A percentile compares a stretch with the other conserved stretches of the same genome.
Conservation (phyloP, 2,888 invertebrate genomes). For the Chrysolina oricalcia region DNA sequence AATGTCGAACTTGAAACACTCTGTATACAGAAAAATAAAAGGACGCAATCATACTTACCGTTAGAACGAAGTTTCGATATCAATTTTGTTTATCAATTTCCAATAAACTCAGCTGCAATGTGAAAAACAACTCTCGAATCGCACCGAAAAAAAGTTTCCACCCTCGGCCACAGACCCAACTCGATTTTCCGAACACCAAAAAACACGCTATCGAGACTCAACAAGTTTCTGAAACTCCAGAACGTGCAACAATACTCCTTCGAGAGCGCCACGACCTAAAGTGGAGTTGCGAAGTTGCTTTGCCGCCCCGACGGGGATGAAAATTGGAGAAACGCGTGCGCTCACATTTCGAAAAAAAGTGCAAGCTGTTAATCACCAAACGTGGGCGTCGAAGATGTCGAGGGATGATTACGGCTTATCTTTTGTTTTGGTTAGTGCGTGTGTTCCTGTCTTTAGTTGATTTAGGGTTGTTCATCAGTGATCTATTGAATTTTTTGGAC, state of each 20-base stretch:
- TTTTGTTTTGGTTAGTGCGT: background rate
- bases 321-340: background rate
- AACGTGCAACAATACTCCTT: background rate
- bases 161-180: background rate
- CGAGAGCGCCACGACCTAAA: background rate
- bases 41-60: too few species aligned
- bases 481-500: too few species aligned
- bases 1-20: too few species aligned
- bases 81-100: too few species aligned
- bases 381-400: background rate
- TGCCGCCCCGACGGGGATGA: background rate
- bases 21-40: too few species aligned
- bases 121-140: background rate
- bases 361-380: background rate
- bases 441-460: too few species aligned
- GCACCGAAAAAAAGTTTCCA: background rate
- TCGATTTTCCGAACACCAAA: background rate
- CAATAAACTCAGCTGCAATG: background rate
- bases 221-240: background rate
- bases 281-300: slow-evolving; percentile 6
- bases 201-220: background rate
- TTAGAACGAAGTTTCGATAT: too few species aligned
- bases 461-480: too few species aligned
- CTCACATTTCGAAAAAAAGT: slow-evolving; percentile 4
- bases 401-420: background rate